Evolutionary conservation across 2,797 vertebrate genomes (phyloP).

Genomic region (Cirrhinus molitorella): DNA sequence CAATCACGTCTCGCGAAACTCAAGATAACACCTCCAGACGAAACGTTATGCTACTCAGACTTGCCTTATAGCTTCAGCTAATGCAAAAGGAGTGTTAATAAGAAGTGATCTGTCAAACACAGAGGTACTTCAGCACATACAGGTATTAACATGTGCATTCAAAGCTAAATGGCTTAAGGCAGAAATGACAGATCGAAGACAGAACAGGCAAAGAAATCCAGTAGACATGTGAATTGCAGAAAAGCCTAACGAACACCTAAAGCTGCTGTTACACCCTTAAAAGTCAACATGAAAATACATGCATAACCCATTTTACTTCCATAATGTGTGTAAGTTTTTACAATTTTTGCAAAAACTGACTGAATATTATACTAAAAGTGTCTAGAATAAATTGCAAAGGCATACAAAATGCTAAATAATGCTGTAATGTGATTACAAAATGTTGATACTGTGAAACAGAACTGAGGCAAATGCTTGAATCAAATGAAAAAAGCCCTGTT

Average conservation of each 20-base stretch:
- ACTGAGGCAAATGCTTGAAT: background rate
- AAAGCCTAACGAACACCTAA: conserved; percentile 1
- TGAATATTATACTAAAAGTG: background rate
- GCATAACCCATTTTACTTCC: background rate
- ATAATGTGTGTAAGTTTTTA: background rate
- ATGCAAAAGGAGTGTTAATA: conserved; percentile 29
- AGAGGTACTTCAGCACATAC: background rate
- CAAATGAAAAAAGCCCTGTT: background rate
- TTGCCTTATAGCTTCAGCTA: background rate
- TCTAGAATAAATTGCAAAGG: background rate
- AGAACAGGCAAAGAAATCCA: background rate
- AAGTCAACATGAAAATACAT: conserved; percentile 37
- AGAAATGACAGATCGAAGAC: conserved; percentile 21
- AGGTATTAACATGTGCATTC: conserved; percentile 24
- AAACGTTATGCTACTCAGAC: background rate
- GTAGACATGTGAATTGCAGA: background rate
- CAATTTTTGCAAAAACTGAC: background rate
- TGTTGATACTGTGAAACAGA: background rate
- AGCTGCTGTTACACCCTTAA: background rate
- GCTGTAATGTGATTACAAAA: background rate
- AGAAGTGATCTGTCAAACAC: conserved; percentile 6
- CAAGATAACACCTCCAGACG: background rate
- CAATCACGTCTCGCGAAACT: background rate
- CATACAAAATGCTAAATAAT: background rate
- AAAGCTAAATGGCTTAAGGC: conserved; percentile 45